Percentiles rank a stretch among this genome's conserved stretches.
Conservation (phyloP, 2,797 vertebrate genomes). For the Psittacula derbiana region DNA sequence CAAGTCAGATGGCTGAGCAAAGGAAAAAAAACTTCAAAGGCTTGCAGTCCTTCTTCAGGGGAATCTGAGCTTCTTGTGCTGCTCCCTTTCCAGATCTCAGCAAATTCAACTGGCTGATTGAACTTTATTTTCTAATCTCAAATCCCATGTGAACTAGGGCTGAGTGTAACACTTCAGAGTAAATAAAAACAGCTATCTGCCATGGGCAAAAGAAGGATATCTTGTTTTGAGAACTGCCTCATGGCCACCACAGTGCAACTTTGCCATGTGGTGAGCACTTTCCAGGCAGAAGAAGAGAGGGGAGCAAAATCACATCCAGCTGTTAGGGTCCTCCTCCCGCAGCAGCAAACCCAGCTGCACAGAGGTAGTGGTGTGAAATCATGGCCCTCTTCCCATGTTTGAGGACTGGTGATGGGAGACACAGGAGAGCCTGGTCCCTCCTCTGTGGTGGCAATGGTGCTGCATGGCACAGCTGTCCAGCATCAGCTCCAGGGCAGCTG, state of each 20-base stretch:
- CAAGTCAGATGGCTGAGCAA: constrained; percentile 30
- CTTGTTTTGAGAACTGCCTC: not conserved
- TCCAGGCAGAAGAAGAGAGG: not conserved
- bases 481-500: not conserved
- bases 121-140: constrained; percentile 20
- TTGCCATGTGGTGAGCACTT: accelerated
- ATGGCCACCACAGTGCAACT: not conserved
- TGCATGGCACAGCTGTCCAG: accelerated
- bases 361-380: not conserved
- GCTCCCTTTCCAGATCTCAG: constrained; percentile 37
- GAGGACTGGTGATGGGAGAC: accelerated
- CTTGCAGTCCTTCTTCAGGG: constrained; percentile 32
- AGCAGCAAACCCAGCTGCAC: accelerated
- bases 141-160: not conserved
- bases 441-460: not conserved
- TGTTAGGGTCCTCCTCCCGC: not conserved
- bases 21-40: constrained; percentile 65
- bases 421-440: not conserved
- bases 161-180: not conserved
- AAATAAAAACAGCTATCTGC: constrained; percentile 1
- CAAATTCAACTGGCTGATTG: constrained; percentile 40
- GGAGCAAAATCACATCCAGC: accelerated
- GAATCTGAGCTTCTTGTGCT: constrained; percentile 3
- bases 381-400: not conserved
- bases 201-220: not conserved